Percentiles rank a stretch among this genome's conserved stretches.
These are phyloP conservation scores for Potamilus streckersoni DNA, from an alignment of 1,140 invertebrate species.

Conservation along the genomic window DNA sequence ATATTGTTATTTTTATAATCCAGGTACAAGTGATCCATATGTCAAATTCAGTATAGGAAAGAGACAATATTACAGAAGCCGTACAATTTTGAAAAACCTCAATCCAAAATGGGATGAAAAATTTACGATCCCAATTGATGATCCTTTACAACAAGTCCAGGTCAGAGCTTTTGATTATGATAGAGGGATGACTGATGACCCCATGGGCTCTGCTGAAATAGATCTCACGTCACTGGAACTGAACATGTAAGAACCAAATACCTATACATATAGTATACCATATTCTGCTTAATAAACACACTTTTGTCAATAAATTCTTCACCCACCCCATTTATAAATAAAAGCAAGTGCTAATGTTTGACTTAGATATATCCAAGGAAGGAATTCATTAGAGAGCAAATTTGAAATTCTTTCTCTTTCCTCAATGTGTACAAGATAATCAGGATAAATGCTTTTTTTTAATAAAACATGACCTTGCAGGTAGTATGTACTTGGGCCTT, in stretches of 20 bases:
- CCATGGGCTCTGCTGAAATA: conserved; percentile 91
- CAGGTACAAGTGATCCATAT: conserved; percentile 71
- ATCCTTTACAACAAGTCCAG: conserved; percentile 76
- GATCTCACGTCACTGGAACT: conserved; percentile 88
- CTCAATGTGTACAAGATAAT: too few relatives aligned
- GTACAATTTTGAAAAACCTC: conserved; percentile 68
- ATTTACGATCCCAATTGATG: conserved; percentile 65
- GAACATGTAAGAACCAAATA: conserved; percentile 73
- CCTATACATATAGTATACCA: not conserved
- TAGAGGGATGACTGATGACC: conserved; percentile 96
- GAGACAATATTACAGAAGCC: conserved; percentile 66
- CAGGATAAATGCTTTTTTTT: too few relatives aligned
- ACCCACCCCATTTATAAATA: not conserved
- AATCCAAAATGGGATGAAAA: conserved; percentile 72
- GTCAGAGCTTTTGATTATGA: conserved; percentile 99
- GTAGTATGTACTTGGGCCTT: too few relatives aligned
- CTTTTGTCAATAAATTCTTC: not conserved
- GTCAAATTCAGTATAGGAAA: conserved; percentile 70
- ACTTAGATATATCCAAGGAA: not conserved
- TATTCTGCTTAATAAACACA: not conserved
- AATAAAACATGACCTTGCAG: too few relatives aligned
- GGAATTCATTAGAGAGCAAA: not conserved
- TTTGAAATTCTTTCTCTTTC: not conserved
- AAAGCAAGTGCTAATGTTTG: not conserved
- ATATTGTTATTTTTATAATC: conserved; percentile 23